Base-by-base conservation (phyloP, 2,797 vertebrate species). In the Arrhamphus sclerolepis region DNA sequence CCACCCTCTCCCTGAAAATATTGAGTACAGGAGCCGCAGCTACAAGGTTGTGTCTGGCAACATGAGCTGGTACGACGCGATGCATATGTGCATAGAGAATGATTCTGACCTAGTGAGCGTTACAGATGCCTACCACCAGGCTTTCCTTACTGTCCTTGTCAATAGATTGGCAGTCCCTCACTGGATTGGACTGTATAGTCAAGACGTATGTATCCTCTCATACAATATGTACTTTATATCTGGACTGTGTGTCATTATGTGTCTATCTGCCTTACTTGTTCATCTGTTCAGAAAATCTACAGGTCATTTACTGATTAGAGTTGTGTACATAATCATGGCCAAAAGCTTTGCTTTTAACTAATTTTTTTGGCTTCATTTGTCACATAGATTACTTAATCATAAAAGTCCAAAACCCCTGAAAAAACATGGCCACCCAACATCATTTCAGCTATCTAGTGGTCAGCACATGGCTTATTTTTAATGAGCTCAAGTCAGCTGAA, bases 111-210 rank as follows among this genome's bases (percentile, higher is more conserved):
- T 98, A 75, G 95, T 92, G 87, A 97, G 96, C 92, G 80, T 98
- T 60, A 90, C 94, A 62, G 93, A 98, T 70, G 91, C 92, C 50
- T 98, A 94, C 87, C 95, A 96, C 62, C 97, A 98, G 77, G 94
- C 96, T 48, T 98, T 98, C 92, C 94, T 98, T 67, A 96, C 94
- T 0, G 88, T 98, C 69, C 90, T 97, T 22, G 84, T 96, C 83
- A 96, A 91, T 65, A 93, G 90, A 61, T 82, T 95, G 71, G 94
- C 92, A 22, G 85, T 81, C 46, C 76, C 83, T 14, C 94, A 95
- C 89, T 99, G 96, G 97, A 98, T 99, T 1, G 97, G 97, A 69
- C 91, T 97, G 10, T 94, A 93, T 76, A 95, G 94, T 46, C 66
- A 91, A 19, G 86, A 96, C 24, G 96, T 98, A 94, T 13, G 95